Base-by-base conservation (phyloP, 2,113 vertebrate species). In the Bubo scandiacus region DNA sequence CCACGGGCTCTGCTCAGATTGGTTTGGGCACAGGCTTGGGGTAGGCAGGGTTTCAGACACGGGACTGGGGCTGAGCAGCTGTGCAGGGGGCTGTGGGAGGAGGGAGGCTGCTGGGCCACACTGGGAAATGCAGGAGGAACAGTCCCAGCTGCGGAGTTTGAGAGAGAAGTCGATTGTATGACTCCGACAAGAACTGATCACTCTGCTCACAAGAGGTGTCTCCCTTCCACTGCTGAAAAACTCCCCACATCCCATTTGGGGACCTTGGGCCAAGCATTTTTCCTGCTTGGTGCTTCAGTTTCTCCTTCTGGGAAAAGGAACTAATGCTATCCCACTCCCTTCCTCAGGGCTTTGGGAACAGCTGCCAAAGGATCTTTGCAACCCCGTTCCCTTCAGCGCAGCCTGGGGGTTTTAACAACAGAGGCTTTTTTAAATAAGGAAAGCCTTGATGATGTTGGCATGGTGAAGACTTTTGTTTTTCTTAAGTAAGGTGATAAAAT, bases 261-360 rank as follows among this genome's bases (percentile, higher is more conserved):
- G 38, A 91, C 57, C 65, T 74, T 2, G 2, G 59, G n/a, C 68
- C 52, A 92, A 87, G 42, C 38, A 47, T 74, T 67, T 81, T 84
- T 62, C 52, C 73, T 2, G 1, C 13, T 77, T 30, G 34, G 49
- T 32, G n/a, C 71, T 88, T 89, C 59, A 30, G 20, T 58, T 81
- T 91, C 77, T 91, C 92, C 83, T 82, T 43, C 86, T 73, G 66
- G 80, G 61, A 92, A 78, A 66, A 86, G 10, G 15, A 78, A 66
- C 27, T 42, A 59, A 55, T 5, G 23, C 30, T 71, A 23, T 34
- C 45, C 66, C 6, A 2, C 13, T 73, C 25, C n/a, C 36, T 47
- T 59, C 71, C 59, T 43, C n/a, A 22, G 23, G n/a, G 23, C 42
- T 78, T 74, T 71, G 72, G 77, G 93, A 88, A 42, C 7, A 78